Conservation (phyloP, 2,888 invertebrate species). For the Rhogogaster chlorosoma region DNA sequence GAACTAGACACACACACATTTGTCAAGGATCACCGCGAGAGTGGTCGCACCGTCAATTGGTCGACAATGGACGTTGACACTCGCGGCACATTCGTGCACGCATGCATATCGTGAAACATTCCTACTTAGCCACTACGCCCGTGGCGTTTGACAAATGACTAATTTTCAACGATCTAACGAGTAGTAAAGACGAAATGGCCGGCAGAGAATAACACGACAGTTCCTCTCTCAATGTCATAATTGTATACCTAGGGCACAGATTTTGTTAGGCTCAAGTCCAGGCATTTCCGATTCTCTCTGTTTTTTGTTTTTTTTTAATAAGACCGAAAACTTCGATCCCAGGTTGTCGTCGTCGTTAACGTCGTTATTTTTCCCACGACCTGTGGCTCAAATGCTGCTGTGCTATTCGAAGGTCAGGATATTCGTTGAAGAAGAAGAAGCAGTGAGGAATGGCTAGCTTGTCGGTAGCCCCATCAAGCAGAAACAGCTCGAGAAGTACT, state of each 20-base stretch:
- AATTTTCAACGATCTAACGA: neutral
- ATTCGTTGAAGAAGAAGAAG: conserved; percentile 48
- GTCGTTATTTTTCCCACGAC: neutral
- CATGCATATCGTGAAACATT: conserved; percentile 7
- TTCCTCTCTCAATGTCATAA: neutral
- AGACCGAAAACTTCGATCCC: neutral
- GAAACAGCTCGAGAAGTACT: conserved; percentile 74
- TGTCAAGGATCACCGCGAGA: neutral
- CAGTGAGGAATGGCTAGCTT: conserved; percentile 75
- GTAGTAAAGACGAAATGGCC: neutral
- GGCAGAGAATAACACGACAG: neutral
- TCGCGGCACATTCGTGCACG: neutral
- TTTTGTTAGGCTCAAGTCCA: too few relatives aligned
- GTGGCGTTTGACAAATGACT: conserved; percentile 20
- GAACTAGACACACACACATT: neutral
- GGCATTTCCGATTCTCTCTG: neutral
- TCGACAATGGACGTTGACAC: conserved; percentile 8
- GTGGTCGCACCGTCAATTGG: neutral
- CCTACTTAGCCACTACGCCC: neutral
- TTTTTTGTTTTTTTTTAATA: neutral
- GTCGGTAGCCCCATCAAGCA: conserved; percentile 74
- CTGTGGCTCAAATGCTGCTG: neutral
- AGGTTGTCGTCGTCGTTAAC: conserved; percentile 8
- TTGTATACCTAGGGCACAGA: neutral
- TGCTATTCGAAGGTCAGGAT: neutral